These are phyloP conservation scores for Melitaea athalia DNA, from an alignment of 2,888 invertebrate species.

Conservation along the genomic window DNA sequence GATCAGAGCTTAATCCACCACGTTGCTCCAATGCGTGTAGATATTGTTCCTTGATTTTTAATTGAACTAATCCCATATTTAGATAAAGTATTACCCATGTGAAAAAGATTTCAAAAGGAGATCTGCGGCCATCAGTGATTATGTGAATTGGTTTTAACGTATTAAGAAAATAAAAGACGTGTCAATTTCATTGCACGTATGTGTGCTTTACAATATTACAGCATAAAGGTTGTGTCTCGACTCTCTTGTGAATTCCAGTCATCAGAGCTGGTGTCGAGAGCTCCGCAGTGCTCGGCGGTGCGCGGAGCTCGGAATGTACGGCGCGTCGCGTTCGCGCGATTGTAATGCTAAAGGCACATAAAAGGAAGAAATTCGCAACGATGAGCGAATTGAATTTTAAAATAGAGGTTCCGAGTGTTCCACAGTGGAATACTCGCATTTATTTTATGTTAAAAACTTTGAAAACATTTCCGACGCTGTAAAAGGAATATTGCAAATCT, in stretches of 20 bases:
- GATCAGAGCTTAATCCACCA: too few species aligned
- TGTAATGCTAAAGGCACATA: conserved; percentile 21
- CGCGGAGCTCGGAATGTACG: conserved; percentile 1
- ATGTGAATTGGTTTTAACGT: too few species aligned
- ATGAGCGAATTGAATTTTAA: conserved; percentile 22
- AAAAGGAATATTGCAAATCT: neutral
- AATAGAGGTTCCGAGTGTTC: conserved; percentile 11
- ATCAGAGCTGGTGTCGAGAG: neutral
- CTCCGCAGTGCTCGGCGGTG: neutral
- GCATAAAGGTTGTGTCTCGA: too few species aligned
- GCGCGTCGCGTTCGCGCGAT: conserved; percentile 15
- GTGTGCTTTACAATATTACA: neutral
- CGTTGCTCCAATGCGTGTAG: too few species aligned
- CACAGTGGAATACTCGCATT: neutral
- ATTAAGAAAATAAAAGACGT: too few species aligned
- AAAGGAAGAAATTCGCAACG: conserved; percentile 16
- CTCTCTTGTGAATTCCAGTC: neutral
- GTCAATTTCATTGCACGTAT: too few species aligned
- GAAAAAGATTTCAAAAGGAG: too few species aligned
- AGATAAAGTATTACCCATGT: too few species aligned
- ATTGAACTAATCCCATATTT: too few species aligned
- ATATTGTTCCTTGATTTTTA: too few species aligned
- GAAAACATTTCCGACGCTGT: neutral
- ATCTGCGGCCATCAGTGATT: too few species aligned
- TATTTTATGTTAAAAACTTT: conserved; percentile 7